Percentiles rank a stretch among this genome's conserved stretches.
These are phyloP conservation scores for Coremacera marginata DNA, from an alignment of 2,888 invertebrate species.

Conservation along the genomic window DNA sequence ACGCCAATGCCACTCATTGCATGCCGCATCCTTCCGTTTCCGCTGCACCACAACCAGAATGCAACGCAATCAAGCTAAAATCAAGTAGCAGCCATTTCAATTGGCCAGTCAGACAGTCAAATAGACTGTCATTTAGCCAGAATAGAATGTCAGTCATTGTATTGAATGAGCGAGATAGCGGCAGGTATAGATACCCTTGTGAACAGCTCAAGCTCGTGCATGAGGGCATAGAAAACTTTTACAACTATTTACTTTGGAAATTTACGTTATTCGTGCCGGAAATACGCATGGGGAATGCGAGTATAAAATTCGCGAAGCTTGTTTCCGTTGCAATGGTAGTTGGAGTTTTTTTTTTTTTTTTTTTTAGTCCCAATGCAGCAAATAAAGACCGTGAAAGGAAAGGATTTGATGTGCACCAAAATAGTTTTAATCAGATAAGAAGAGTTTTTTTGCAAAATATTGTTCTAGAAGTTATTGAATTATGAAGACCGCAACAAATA, in stretches of 20 bases:
- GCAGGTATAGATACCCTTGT: neutral
- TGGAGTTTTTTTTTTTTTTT: neutral
- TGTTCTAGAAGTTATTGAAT: too few relatives aligned
- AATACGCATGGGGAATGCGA: constrained; percentile 32
- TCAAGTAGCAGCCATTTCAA: constrained; percentile 2
- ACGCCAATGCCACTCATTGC: neutral
- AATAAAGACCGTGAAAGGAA: too few relatives aligned
- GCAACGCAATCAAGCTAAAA: constrained; percentile 10
- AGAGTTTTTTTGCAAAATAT: too few relatives aligned
- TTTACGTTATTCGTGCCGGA: constrained; percentile 25
- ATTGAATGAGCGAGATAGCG: neutral
- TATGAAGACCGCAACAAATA: too few relatives aligned
- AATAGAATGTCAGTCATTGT: neutral
- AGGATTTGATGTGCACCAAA: too few relatives aligned
- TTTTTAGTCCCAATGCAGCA: too few relatives aligned
- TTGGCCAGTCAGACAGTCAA: neutral
- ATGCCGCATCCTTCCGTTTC: constrained; percentile 13
- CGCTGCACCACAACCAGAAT: constrained; percentile 11
- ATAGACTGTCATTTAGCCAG: neutral
- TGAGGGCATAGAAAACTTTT: constrained; percentile 5
- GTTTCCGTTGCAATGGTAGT: neutral
- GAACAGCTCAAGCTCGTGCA: neutral
- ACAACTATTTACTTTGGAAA: constrained; percentile 9
- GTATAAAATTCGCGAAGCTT: neutral
- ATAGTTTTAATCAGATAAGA: too few relatives aligned